phyloP scores from a whole-genome alignment of 1,140 invertebrate genomes.

The Mycetomoellerius zeteki region DNA sequence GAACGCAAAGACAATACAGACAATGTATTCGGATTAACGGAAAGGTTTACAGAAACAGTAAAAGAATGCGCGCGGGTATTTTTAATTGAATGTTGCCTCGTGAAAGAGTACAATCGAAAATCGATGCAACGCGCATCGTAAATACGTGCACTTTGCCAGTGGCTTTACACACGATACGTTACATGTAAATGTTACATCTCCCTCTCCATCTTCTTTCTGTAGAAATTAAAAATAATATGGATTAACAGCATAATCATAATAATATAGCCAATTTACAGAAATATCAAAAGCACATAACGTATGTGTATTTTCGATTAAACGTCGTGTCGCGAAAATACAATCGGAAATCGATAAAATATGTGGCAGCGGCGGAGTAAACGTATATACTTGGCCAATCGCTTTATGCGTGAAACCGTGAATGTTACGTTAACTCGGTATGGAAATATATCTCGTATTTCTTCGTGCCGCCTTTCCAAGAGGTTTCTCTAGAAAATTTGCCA shows the following conservation, averaged over 20 bases:
- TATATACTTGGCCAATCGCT: constrained; percentile 53
- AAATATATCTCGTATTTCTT: constrained; percentile 58
- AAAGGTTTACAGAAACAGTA: too few species aligned
- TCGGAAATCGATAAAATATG: constrained; percentile 46
- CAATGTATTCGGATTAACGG: constrained; percentile 9
- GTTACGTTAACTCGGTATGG: constrained; percentile 61
- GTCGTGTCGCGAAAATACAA: constrained; percentile 52
- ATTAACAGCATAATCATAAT: constrained; percentile 30
- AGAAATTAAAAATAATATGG: constrained; percentile 21
- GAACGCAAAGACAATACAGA: constrained; percentile 15
- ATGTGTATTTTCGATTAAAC: constrained; percentile 55
- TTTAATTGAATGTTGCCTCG: constrained; percentile 29
- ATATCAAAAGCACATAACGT: constrained; percentile 27
- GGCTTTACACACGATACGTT: background rate
- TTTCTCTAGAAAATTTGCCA: constrained; percentile 60
- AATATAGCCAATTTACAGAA: constrained; percentile 38
- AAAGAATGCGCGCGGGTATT: constrained; percentile 5
- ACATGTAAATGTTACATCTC: background rate
- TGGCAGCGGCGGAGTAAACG: constrained; percentile 9
- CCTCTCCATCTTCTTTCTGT: background rate
- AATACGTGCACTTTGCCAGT: constrained; percentile 7
- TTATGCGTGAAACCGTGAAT: constrained; percentile 58
- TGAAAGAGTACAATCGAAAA: constrained; percentile 39
- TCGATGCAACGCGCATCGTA: constrained; percentile 27
- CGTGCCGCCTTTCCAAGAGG: constrained; percentile 44